phyloP scores from a whole-genome alignment of 2,113 vertebrate species.

The Zeus faber region DNA sequence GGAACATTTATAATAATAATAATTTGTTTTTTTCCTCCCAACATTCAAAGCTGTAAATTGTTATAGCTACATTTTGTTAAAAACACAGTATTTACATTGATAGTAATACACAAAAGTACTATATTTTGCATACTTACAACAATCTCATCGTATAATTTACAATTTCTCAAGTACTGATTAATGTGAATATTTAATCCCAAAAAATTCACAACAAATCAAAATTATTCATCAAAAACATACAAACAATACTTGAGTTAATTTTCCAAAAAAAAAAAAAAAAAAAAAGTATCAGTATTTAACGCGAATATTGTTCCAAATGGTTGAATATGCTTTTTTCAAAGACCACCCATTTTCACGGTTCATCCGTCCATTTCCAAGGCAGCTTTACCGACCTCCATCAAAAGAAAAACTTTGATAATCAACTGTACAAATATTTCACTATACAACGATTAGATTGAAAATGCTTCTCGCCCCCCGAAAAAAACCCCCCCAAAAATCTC shows the following conservation, averaged over 20 bases:
- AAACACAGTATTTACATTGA: slow-evolving; percentile 99
- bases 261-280: slow-evolving; percentile 47
- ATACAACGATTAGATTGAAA: slow-evolving; percentile 55
- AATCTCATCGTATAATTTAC: slow-evolving; percentile 92
- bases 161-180: slow-evolving; percentile 91
- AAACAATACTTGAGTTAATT: slow-evolving; percentile 70
- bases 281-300: slow-evolving; percentile 56
- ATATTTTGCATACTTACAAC: slow-evolving; percentile 99
- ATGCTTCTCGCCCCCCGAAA: slow-evolving; percentile 36
- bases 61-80: slow-evolving; percentile 99
- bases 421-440: slow-evolving; percentile 63
- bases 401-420: slow-evolving; percentile 36
- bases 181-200: slow-evolving; percentile 70
- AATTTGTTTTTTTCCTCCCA: slow-evolving; percentile 91
- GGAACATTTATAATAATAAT: slow-evolving; percentile 91
- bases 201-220: slow-evolving; percentile 66
- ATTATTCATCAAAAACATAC: slow-evolving; percentile 62
- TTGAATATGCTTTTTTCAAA: slow-evolving; percentile 36
- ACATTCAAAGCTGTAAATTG: slow-evolving; percentile 99
- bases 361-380: slow-evolving; percentile 38
- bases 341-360: slow-evolving; percentile 38
- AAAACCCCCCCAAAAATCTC: not conserved
- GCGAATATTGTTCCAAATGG: slow-evolving; percentile 50
- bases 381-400: slow-evolving; percentile 47
- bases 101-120: slow-evolving; percentile 93